Percentiles rank a stretch among this genome's conserved stretches.
These are phyloP conservation scores for Callospermophilus lateralis DNA, from an alignment of 2,113 vertebrate species.

Conservation along the genomic window DNA sequence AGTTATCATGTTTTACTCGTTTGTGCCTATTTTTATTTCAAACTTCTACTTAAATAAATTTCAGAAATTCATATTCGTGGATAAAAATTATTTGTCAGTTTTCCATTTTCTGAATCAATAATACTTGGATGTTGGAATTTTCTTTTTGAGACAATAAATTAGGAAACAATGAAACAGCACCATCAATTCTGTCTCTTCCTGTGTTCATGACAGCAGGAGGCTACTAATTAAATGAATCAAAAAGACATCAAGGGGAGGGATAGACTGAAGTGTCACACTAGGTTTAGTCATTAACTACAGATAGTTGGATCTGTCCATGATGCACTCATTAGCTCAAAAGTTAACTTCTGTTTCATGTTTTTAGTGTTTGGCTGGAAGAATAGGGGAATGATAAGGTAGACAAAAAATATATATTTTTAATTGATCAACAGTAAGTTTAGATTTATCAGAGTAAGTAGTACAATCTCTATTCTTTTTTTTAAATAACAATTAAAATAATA, in stretches of 20 bases:
- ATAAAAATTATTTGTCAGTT: slow-evolving; percentile 79
- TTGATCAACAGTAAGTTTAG: not conserved
- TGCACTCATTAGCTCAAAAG: not conserved
- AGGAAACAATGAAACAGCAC: not conserved
- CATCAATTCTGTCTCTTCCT: slow-evolving; percentile 29
- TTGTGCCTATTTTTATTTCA: slow-evolving; percentile 25
- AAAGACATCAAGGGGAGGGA: not conserved
- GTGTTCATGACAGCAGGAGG: accelerated
- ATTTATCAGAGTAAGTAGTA: not conserved
- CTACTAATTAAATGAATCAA: not conserved
- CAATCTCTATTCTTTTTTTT: not conserved
- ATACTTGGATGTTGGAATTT: slow-evolving; percentile 69
- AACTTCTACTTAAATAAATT: slow-evolving; percentile 76
- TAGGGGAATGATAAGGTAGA: not conserved
- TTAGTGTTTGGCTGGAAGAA: not conserved
- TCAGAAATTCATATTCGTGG: slow-evolving; percentile 69
- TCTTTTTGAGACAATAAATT: slow-evolving; percentile 37
- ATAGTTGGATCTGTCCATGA: not conserved
- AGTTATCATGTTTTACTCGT: not conserved
- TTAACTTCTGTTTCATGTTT: not conserved
- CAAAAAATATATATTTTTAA: not conserved
- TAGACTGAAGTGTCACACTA: not conserved
- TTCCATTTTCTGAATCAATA: slow-evolving; percentile 67
- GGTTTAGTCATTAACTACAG: not conserved
- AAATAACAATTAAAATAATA: not conserved